Conservation (phyloP, 2,113 vertebrate genomes). For the Typhlomys cinereus region DNA sequence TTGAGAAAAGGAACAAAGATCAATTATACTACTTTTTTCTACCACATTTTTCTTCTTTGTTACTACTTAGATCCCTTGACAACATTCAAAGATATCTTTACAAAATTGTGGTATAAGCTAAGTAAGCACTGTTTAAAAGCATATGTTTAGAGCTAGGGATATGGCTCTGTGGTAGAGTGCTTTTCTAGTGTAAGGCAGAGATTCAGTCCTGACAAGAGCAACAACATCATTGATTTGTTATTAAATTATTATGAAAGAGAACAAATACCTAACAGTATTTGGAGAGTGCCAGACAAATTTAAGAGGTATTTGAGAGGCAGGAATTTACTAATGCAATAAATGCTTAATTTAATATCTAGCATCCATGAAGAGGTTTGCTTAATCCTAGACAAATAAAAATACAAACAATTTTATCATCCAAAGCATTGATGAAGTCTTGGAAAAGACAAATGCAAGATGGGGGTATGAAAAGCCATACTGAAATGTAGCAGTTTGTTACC, state of each 20-base stretch:
- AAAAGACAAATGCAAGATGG: not conserved
- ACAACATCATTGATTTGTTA: too few species aligned
- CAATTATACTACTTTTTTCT: not conserved
- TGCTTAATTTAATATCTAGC: not conserved
- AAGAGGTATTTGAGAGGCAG: not conserved
- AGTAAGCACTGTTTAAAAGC: not conserved
- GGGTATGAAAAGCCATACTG: too few species aligned
- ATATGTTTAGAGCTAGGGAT: too few species aligned
- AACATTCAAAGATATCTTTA: not conserved
- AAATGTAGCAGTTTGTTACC: too few species aligned
- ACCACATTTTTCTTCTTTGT: not conserved
- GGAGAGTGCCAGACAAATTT: not conserved
- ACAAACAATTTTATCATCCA: not conserved
- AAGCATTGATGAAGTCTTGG: not conserved
- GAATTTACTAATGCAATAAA: slow-evolving; percentile 16
- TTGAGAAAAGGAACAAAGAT: not conserved
- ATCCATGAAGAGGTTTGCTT: not conserved
- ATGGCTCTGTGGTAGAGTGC: too few species aligned
- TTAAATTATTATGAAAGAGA: too few species aligned
- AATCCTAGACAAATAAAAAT: not conserved
- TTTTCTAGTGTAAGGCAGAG: too few species aligned
- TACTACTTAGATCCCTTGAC: not conserved
- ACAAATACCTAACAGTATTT: not conserved
- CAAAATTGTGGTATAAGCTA: not conserved
- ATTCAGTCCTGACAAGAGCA: too few species aligned